Percentiles rank a stretch among this genome's conserved stretches.
Evolutionary conservation across 1,140 invertebrate genomes (phyloP).

Genomic region (fruit fly (Drosophila melanogaster)): DNA sequence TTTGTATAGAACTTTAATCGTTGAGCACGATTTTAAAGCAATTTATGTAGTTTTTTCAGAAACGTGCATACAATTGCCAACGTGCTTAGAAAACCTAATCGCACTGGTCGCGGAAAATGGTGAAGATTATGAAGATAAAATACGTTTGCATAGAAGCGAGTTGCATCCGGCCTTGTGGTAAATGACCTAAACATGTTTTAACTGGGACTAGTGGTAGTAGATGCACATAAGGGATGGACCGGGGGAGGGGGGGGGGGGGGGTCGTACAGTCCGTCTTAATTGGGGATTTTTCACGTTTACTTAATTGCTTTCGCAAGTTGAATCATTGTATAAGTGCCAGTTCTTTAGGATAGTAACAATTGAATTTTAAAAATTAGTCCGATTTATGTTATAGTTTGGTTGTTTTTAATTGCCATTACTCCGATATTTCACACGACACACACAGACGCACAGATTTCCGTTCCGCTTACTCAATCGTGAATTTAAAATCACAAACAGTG

Average conservation of each 20-base stretch:
- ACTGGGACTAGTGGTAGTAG: constrained; percentile 17
- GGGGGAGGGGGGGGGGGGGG: background rate
- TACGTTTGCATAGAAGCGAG: constrained; percentile 83
- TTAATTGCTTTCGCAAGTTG: background rate
- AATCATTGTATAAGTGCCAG: background rate
- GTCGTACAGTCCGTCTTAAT: constrained; percentile 4
- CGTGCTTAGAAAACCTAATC: constrained; percentile 84
- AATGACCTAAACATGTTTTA: constrained; percentile 65
- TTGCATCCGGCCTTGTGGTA: constrained; percentile 84
- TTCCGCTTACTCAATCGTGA: no score
- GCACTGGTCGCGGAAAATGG: constrained; percentile 84
- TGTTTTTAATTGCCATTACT: no score
- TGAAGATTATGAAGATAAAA: constrained; percentile 84
- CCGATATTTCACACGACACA: no score
- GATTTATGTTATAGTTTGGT: no score
- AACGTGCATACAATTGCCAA: constrained; percentile 84
- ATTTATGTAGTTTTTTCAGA: constrained; percentile 85
- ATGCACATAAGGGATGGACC: background rate
- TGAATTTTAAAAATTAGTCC: background rate
- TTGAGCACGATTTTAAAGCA: constrained; percentile 84
- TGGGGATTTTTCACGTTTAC: background rate
- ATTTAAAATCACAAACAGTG: no score
- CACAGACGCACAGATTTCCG: no score
- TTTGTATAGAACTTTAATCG: constrained; percentile 63
- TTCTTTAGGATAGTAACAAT: background rate